phyloP scores from a whole-genome alignment of 2,888 invertebrate genomes.

The Drosophila colorata region DNA sequence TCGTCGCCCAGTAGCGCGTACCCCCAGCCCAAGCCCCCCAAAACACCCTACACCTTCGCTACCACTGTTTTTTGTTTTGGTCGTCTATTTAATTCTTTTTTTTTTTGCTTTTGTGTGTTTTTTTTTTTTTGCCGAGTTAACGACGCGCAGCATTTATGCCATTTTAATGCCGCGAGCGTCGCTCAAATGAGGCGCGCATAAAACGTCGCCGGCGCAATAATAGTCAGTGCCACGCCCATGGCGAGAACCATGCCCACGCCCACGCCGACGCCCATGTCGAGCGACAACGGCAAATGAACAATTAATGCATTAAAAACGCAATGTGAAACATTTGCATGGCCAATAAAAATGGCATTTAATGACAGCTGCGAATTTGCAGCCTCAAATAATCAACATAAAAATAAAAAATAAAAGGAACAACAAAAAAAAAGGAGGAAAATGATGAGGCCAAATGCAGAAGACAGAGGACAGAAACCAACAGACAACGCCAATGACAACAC shows the following conservation, averaged over 20 bases:
- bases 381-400: slow-evolving; percentile 64
- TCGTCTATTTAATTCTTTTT: slow-evolving; percentile 18
- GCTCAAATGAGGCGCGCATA: slow-evolving; percentile 66
- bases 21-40: neutral
- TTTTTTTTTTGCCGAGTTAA: slow-evolving; percentile 49
- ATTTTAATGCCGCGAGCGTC: slow-evolving; percentile 67
- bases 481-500: slow-evolving; percentile 17
- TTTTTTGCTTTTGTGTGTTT: slow-evolving; percentile 8
- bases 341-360: slow-evolving; percentile 69
- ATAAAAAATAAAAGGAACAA: slow-evolving; percentile 17
- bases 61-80: slow-evolving; percentile 3
- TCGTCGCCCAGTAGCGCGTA: slow-evolving; percentile 56
- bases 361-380: slow-evolving; percentile 69
- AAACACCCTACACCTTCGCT: neutral
- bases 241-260: slow-evolving; percentile 33
- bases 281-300: slow-evolving; percentile 37
- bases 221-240: slow-evolving; percentile 47
- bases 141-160: slow-evolving; percentile 72
- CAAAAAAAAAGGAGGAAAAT: neutral
- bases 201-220: slow-evolving; percentile 56
- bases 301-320: slow-evolving; percentile 74
- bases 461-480: neutral
- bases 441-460: neutral
- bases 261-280: slow-evolving; percentile 1
- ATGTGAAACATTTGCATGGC: slow-evolving; percentile 58